phyloP scores from a whole-genome alignment of 2,113 vertebrate species.

The Anolis carolinensis region DNA sequence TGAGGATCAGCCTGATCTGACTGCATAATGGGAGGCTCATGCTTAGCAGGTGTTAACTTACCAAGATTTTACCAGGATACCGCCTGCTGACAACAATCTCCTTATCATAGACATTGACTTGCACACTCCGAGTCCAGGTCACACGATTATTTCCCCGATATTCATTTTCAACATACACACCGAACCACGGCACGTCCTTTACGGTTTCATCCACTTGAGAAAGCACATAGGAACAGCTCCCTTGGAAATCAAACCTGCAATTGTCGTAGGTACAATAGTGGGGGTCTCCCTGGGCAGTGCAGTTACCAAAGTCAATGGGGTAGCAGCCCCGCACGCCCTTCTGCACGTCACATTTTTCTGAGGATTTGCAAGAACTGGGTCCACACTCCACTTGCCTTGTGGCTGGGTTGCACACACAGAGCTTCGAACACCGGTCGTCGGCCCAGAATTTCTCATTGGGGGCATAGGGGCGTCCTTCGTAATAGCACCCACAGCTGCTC shows the following conservation, averaged over 20 bases:
- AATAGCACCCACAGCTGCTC: conserved; percentile 61
- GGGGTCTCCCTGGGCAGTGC: conserved; percentile 79
- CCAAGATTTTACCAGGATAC: conserved; percentile 70
- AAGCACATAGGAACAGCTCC: conserved; percentile 78
- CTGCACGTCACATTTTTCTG: conserved; percentile 52
- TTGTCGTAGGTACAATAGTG: conserved; percentile 83
- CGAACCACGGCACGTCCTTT: conserved; percentile 67
- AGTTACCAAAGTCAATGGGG: conserved; percentile 58
- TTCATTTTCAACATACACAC: conserved; percentile 79
- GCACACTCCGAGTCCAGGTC: conserved; percentile 63
- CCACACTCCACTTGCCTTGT: conserved; percentile 38
- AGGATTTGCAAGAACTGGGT: conserved; percentile 14
- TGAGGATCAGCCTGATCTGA: too few relatives aligned
- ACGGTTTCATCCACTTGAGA: conserved; percentile 39
- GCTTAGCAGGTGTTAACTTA: conserved; percentile 58
- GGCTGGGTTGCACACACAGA: conserved; percentile 56
- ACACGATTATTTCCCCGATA: conserved; percentile 73
- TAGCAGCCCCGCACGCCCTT: conserved; percentile 66
- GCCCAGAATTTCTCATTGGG: conserved; percentile 56
- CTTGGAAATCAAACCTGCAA: conserved; percentile 80
- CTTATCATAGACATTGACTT: conserved; percentile 64
- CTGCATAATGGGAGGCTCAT: too few relatives aligned
- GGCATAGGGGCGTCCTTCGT: conserved; percentile 34
- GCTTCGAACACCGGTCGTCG: neutral
- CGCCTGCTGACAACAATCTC: conserved; percentile 68